These are phyloP conservation scores for Urechis unicinctus DNA, from an alignment of 2,888 invertebrate species.

Conservation along the genomic window DNA sequence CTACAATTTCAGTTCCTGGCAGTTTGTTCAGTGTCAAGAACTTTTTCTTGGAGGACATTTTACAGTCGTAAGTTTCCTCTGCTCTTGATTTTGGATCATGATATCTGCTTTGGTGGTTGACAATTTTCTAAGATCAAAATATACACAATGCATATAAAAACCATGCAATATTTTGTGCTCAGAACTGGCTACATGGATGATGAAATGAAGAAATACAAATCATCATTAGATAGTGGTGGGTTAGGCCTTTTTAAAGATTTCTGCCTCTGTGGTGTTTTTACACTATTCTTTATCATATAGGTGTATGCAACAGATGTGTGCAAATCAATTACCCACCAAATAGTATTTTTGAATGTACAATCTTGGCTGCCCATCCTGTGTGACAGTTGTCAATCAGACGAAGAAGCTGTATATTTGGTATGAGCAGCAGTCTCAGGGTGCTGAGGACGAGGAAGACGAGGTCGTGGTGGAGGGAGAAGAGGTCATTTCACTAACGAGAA, in stretches of 20 bases:
- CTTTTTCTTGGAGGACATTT: slow-evolving; percentile 73
- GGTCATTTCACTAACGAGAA: slow-evolving; percentile 17
- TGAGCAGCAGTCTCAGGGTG: neutral
- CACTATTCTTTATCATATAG: too few species aligned
- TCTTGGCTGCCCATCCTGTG: too few species aligned
- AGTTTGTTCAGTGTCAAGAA: slow-evolving; percentile 68
- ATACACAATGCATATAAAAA: too few species aligned
- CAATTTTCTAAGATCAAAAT: too few species aligned
- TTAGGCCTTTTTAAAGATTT: too few species aligned
- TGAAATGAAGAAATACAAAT: slow-evolving; percentile 46
- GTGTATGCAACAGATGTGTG: too few species aligned
- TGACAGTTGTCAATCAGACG: neutral
- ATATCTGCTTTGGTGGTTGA: too few species aligned
- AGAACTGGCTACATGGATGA: slow-evolving; percentile 49
- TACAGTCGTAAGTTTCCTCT: slow-evolving; percentile 51
- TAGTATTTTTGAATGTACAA: too few species aligned
- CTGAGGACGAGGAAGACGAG: neutral
- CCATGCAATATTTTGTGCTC: too few species aligned
- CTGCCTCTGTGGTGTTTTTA: too few species aligned
- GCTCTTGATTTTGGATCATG: too few species aligned
- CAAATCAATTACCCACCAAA: too few species aligned
- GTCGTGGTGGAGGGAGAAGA: slow-evolving; percentile 40
- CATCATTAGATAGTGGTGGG: slow-evolving; percentile 31
- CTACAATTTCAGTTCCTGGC: slow-evolving; percentile 67
- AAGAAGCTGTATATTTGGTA: neutral